Percentiles rank a stretch among this genome's conserved stretches.
Evolutionary conservation across 2,113 vertebrate genomes (phyloP).

Genomic region (Tiliqua scincoides): DNA sequence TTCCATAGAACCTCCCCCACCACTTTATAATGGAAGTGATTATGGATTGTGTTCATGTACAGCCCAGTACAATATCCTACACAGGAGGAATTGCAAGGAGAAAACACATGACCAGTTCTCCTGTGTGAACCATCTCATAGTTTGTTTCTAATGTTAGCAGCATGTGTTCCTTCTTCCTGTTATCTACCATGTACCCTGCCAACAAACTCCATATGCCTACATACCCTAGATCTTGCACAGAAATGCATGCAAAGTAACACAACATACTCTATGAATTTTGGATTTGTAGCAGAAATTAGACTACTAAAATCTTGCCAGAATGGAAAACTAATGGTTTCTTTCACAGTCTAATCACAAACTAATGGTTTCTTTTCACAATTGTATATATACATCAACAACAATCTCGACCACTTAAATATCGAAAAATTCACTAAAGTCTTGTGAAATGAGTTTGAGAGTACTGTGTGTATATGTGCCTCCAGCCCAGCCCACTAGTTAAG

Average conservation of each 20-base stretch:
- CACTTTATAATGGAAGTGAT: neutral
- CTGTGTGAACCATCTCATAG: neutral
- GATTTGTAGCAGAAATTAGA: neutral
- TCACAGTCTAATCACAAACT: too few species aligned
- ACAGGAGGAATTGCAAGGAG: neutral
- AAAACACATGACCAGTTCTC: neutral
- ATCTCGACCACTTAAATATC: neutral
- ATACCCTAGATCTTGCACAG: neutral
- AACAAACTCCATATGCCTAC: neutral
- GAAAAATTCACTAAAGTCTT: fast-evolving
- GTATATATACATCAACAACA: neutral
- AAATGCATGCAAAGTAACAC: too few species aligned
- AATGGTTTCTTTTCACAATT: neutral
- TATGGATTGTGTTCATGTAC: neutral
- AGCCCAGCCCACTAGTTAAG: neutral
- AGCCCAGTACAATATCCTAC: neutral
- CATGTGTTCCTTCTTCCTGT: neutral
- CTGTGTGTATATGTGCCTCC: neutral
- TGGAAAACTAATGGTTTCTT: neutral
- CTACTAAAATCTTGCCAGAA: neutral
- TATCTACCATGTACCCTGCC: neutral
- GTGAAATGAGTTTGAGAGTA: neutral
- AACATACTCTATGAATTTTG: neutral
- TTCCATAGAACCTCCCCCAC: neutral
- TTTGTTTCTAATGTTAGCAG: neutral